Evolutionary conservation across 37 sponge, comb jelly and placozoan genomes (phyloP).

Genomic region (Aplysina aerophoba): DNA sequence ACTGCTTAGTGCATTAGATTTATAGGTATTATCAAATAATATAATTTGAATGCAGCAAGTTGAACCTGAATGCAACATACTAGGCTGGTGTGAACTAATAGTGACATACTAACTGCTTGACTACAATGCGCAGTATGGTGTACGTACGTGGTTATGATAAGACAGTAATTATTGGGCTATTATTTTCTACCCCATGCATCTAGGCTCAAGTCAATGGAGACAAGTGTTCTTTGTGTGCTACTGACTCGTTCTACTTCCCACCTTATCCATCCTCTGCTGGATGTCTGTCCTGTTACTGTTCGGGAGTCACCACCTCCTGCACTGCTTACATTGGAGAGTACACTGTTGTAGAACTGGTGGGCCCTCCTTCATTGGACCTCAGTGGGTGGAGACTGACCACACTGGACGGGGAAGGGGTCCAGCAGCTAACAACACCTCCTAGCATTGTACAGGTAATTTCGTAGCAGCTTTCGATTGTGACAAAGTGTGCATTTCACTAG

Average conservation of each 20-base stretch:
- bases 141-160: too few species aligned
- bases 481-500: too few species aligned
- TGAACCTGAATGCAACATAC: too few species aligned
- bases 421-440: background rate
- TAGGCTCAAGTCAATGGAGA: background rate
- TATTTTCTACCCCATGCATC: too few species aligned
- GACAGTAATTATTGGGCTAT: too few species aligned
- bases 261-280: background rate
- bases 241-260: background rate
- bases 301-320: conserved; percentile 9
- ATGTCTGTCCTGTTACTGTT: conserved; percentile 24
- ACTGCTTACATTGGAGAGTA: background rate
- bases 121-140: too few species aligned
- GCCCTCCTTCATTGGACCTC: background rate
- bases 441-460: background rate
- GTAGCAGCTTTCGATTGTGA: too few species aligned
- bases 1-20: background rate
- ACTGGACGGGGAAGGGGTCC: background rate
- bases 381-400: background rate
- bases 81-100: too few species aligned
- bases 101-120: too few species aligned
- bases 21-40: background rate
- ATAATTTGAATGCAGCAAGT: too few species aligned
- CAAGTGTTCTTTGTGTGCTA: background rate
- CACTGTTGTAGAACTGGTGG: background rate